Evolutionary conservation across 2,888 invertebrate species (phyloP).

Genomic region (Monoplex corrugatus): DNA sequence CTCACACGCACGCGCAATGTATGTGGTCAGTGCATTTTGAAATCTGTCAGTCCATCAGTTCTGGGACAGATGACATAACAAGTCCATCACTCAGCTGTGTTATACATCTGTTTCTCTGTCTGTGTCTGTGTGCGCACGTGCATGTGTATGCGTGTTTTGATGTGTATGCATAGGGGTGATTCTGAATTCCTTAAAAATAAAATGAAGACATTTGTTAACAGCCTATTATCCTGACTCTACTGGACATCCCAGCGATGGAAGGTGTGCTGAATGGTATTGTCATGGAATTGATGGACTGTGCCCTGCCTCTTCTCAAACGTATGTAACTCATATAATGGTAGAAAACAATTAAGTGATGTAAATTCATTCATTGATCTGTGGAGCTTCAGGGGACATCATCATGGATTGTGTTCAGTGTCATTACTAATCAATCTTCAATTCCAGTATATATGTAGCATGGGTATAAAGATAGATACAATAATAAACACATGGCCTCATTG

Average conservation of each 20-base stretch:
- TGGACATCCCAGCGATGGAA: constrained; percentile 98
- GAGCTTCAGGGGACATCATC: no score
- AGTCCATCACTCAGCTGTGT: no score
- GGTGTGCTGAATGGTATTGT: constrained; percentile 98
- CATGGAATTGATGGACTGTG: constrained; percentile 98
- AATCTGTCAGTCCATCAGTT: no score
- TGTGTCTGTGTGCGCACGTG: not conserved
- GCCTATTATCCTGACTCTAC: constrained; percentile 91
- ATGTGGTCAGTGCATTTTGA: no score
- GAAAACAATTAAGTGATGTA: not conserved
- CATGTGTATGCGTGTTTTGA: not conserved
- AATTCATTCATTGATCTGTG: no score
- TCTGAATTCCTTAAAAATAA: not conserved
- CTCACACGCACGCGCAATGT: not conserved
- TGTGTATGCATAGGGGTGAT: not conserved
- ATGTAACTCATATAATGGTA: constrained; percentile 44
- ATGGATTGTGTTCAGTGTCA: no score
- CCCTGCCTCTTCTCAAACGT: constrained; percentile 92
- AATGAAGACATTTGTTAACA: constrained; percentile 62
- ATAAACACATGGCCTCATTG: no score
- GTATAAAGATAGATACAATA: no score
- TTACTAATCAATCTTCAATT: no score
- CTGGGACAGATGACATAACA: no score
- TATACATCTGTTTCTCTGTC: not conserved
- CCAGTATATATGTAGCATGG: no score